Evolutionary conservation across 2,113 vertebrate genomes (phyloP).

Genomic region (Prochilodus magdalenae): DNA sequence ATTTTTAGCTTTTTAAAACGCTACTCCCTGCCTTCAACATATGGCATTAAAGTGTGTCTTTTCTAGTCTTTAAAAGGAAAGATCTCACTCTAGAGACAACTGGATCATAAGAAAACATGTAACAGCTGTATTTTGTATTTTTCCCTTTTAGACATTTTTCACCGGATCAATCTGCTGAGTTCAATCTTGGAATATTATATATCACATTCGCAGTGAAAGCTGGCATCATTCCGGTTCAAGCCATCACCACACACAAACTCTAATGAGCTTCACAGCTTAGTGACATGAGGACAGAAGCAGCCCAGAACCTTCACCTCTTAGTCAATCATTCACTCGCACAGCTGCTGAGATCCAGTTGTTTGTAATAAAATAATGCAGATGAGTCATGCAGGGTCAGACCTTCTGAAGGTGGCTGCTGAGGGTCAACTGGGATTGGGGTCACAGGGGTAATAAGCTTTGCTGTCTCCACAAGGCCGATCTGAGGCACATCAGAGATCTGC

Average conservation of each 20-base stretch:
- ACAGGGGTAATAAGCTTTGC: conserved; percentile 4
- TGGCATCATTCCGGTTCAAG: not conserved
- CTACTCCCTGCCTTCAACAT: too few relatives aligned
- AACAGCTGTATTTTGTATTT: too few relatives aligned
- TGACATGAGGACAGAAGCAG: not conserved
- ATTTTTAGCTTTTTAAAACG: too few relatives aligned
- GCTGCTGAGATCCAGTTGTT: not conserved
- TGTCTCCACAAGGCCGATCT: not conserved
- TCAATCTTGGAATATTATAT: not conserved
- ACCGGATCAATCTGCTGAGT: not conserved
- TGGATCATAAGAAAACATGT: too few relatives aligned
- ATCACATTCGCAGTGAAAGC: not conserved
- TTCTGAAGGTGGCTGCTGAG: not conserved
- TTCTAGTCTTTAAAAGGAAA: too few relatives aligned
- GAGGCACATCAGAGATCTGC: not conserved
- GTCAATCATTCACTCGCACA: not conserved
- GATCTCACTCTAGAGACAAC: too few relatives aligned
- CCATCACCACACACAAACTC: not conserved
- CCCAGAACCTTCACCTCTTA: not conserved
- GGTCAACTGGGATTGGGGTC: conserved; percentile 4
- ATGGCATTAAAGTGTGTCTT: too few relatives aligned
- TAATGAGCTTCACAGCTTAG: not conserved
- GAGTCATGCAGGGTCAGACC: not conserved
- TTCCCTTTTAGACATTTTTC: not conserved
- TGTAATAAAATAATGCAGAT: not conserved